Evolutionary conservation across 2,113 vertebrate genomes (phyloP).

Genomic region (Glareola pratincola): DNA sequence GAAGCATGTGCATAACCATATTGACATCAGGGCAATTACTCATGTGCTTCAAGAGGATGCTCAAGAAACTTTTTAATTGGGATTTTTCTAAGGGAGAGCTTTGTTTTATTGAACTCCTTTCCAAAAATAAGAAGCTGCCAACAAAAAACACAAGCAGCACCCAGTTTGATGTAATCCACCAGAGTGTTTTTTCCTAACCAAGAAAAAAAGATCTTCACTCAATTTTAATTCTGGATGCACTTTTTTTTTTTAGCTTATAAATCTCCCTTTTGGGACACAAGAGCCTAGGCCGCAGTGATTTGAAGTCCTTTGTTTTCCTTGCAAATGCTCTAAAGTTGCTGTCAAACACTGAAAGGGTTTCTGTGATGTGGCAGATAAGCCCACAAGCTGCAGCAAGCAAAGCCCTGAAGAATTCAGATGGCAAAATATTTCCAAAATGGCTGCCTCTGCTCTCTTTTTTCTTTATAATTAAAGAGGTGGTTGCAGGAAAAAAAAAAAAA

Average conservation of each 20-base stretch:
- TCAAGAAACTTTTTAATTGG: constrained; percentile 22
- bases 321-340: background rate
- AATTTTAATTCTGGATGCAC: background rate
- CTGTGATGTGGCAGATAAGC: constrained; percentile 22
- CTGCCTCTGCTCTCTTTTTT: background rate
- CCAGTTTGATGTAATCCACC: background rate
- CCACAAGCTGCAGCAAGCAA: background rate
- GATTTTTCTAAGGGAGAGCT: background rate
- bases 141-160: background rate
- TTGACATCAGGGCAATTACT: background rate
- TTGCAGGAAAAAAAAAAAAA: background rate
- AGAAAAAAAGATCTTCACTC: background rate
- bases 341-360: background rate
- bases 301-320: constrained; percentile 3
- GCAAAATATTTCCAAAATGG: constrained; percentile 4
- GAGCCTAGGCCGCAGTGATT: background rate
- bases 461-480: background rate
- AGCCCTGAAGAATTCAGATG: background rate
- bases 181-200: background rate
- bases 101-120: constrained; percentile 6
- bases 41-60: background rate
- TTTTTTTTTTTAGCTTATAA: background rate
- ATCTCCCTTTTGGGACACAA: background rate
- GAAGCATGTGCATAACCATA: background rate
- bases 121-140: background rate